Conservation (phyloP, 1,140 invertebrate genomes). For the Episyrphus balteatus region DNA sequence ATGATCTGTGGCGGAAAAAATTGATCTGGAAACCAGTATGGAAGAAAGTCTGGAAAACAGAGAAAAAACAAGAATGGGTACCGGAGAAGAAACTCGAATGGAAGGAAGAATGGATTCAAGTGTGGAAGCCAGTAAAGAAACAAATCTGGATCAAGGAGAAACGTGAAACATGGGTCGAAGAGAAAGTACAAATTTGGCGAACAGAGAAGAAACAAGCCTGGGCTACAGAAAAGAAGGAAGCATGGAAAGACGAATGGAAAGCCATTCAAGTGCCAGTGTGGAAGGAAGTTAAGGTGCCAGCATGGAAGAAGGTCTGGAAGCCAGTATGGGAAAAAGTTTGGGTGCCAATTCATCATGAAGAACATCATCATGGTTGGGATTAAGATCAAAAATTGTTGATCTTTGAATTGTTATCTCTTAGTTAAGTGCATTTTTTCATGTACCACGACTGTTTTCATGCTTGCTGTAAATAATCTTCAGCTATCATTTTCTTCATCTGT, state of each 20-base stretch:
- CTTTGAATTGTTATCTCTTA: too few relatives aligned
- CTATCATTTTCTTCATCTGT: too few relatives aligned
- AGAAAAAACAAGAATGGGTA: conserved; percentile 56
- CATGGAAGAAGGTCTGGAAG: conserved; percentile 64
- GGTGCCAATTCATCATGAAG: conserved; percentile 45
- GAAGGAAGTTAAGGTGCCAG: conserved; percentile 57
- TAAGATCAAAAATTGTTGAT: conserved; percentile 24
- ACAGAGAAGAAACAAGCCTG: conserved; percentile 67
- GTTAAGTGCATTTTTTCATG: background rate
- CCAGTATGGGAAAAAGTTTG: conserved; percentile 66
- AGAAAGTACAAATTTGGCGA: conserved; percentile 63
- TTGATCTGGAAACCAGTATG: conserved; percentile 64
- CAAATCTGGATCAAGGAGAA: conserved; percentile 64
- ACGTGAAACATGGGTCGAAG: conserved; percentile 61
- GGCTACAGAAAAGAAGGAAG: conserved; percentile 62
- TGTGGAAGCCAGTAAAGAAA: conserved; percentile 63
- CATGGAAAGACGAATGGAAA: conserved; percentile 68
- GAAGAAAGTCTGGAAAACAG: conserved; percentile 59
- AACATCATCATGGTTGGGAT: conserved; percentile 43
- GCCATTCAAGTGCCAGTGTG: conserved; percentile 43
- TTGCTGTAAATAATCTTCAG: too few relatives aligned
- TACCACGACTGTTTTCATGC: too few relatives aligned
- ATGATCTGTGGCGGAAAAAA: conserved; percentile 67
- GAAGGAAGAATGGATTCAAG: conserved; percentile 62
- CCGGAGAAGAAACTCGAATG: conserved; percentile 61